phyloP scores from a whole-genome alignment of 1,140 invertebrate genomes.

The Zaprionus kolodkinae region DNA sequence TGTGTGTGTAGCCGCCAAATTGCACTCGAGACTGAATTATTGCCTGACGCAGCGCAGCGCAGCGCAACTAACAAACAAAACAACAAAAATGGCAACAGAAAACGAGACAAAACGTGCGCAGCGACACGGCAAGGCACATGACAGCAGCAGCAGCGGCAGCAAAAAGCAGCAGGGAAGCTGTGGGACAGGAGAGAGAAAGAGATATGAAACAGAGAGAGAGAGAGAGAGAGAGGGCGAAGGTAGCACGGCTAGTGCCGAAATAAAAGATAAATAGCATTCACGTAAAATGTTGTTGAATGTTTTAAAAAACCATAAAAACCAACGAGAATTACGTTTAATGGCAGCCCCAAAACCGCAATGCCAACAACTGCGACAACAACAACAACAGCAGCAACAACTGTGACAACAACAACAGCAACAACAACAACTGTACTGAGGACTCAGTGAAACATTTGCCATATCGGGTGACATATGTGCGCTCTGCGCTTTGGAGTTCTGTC shows the following conservation, averaged over 20 bases:
- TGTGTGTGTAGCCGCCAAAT: constrained; percentile 61
- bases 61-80: constrained; percentile 22
- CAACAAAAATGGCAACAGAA: neutral
- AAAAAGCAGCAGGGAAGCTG: constrained; percentile 30
- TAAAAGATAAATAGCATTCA: constrained; percentile 83
- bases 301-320: constrained; percentile 83
- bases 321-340: constrained; percentile 82
- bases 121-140: constrained; percentile 51
- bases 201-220: neutral
- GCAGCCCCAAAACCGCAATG: constrained; percentile 68
- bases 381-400: constrained; percentile 19
- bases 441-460: constrained; percentile 20
- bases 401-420: constrained; percentile 10
- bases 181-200: neutral
- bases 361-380: constrained; percentile 56
- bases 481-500: constrained; percentile 28
- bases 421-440: constrained; percentile 11
- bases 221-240: neutral
- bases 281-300: constrained; percentile 83
- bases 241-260: constrained; percentile 41
- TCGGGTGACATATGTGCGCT: constrained; percentile 42
- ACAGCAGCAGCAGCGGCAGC: constrained; percentile 33
- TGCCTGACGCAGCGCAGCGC: constrained; percentile 60
- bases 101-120: constrained; percentile 46
- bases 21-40: constrained; percentile 82